These are phyloP conservation scores for Tetragnatha versicolor DNA, from an alignment of 1,140 invertebrate species.

Conservation along the genomic window DNA sequence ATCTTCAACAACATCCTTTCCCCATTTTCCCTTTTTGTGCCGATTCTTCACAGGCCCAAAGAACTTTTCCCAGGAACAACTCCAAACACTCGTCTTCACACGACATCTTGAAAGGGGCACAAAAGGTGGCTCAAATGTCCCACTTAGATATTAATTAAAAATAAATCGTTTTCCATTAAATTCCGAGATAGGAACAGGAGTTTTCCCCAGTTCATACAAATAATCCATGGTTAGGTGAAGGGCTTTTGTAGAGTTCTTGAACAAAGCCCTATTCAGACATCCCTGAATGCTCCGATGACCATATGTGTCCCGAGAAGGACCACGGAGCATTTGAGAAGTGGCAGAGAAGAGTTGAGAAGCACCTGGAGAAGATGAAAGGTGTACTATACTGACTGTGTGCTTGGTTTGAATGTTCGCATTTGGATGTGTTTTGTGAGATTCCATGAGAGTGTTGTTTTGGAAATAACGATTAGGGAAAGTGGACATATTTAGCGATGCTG, in stretches of 20 bases:
- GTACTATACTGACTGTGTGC: background rate
- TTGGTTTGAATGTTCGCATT: background rate
- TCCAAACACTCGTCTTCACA: too few species aligned
- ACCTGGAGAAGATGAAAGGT: background rate
- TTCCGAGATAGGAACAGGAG: conserved; percentile 9
- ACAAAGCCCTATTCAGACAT: background rate
- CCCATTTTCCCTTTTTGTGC: too few species aligned
- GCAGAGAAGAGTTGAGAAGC: conserved; percentile 6
- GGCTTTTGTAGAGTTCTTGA: background rate
- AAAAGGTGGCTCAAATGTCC: too few species aligned
- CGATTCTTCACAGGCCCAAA: too few species aligned
- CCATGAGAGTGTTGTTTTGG: background rate
- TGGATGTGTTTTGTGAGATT: background rate
- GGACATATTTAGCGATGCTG: background rate
- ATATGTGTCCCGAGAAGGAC: background rate
- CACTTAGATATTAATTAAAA: conserved; percentile 23
- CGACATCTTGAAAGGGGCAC: too few species aligned
- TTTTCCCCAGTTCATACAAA: background rate
- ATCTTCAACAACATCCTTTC: too few species aligned
- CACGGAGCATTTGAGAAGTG: background rate
- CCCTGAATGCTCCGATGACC: conserved; percentile 5
- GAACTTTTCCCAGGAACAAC: too few species aligned
- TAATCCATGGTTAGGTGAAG: background rate
- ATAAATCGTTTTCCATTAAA: conserved; percentile 6
- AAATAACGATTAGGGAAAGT: background rate